phyloP scores from a whole-genome alignment of 1,140 invertebrate species.

The Drosophila melanica region DNA sequence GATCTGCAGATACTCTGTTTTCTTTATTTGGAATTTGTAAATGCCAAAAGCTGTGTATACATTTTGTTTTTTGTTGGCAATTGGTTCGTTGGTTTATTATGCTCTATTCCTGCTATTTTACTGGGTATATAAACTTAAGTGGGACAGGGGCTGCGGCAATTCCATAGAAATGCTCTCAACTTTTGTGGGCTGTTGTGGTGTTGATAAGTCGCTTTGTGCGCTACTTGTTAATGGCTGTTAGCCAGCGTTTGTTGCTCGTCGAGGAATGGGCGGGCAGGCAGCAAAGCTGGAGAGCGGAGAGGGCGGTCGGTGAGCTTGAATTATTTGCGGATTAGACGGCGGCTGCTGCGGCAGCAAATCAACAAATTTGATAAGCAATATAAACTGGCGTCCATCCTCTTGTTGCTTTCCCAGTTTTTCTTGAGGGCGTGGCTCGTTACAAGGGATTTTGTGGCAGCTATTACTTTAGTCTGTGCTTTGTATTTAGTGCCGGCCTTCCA shows the following conservation, averaged over 20 bases:
- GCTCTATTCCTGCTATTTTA: not conserved
- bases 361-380: constrained; percentile 82
- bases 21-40: not conserved
- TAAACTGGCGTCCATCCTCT: constrained; percentile 40
- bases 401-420: constrained; percentile 9
- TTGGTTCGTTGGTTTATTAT: not conserved
- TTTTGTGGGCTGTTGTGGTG: constrained; percentile 68
- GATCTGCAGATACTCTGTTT: constrained; percentile 18
- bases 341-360: constrained; percentile 72
- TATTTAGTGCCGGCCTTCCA: constrained; percentile 29
- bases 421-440: constrained; percentile 53
- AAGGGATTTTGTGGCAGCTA: constrained; percentile 64
- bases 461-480: constrained; percentile 17
- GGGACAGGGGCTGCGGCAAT: not conserved
- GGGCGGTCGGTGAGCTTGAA: constrained; percentile 28
- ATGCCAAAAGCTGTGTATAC: no score
- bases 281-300: not conserved
- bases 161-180: constrained; percentile 54
- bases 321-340: constrained; percentile 75
- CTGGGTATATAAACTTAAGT: constrained; percentile 10
- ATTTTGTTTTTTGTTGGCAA: not conserved
- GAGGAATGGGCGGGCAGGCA: constrained; percentile 18
- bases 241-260: constrained; percentile 48
- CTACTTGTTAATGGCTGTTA: constrained; percentile 71
- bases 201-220: constrained; percentile 78